Evolutionary conservation across 2,888 invertebrate species (phyloP), one percentile per base, ranked within the genome.

Genomic region (Homarus gammarus): DNA sequence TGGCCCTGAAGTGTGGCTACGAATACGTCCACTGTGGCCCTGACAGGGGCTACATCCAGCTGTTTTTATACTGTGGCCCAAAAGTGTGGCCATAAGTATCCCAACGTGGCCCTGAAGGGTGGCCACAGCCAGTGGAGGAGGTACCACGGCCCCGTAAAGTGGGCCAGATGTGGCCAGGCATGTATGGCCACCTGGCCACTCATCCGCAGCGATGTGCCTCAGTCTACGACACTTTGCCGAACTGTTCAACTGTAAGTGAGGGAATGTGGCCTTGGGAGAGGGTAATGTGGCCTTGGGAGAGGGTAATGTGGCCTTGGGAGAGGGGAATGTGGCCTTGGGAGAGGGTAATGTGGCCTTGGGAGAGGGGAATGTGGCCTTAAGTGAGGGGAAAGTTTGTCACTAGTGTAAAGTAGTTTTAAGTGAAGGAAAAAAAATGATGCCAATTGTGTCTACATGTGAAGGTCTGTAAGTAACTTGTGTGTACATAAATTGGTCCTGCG

Each of bases 171-270:
- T 44, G 27, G n/a, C 18, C 27, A 10, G 44, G n/a, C 15, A 15
- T 40, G 22, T 33, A 75, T 44, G 75, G 36, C 31, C 49, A 70
- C 38, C 49, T 8, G 36, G 31, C 84, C 38, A n/a, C 84, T 44
- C 38, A n/a, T 15, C 61, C 56, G 33, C 75, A 49, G 51, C 44
- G 40, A 85, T 85, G 84, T 85, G 84, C 51, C 77, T 85, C 44
- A 85, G 64, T 51, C 77, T 85, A 8, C 56, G 77, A 44, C 40
- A 75, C 18, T 38, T 85, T 33, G 84, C 84, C 18, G 77, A 85
- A 38, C 61, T 85, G 33, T 64, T 85, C 31, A 77, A 49, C 49
- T 83, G 83, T 83, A 49, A 75, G 77, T 85, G 5, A 31, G 56
- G 6, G 56, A 22, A 22, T 5, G 56, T 12, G 56, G 22, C 22